phyloP scores from a whole-genome alignment of 23 tunicate genomes.

The Styela plicata region DNA sequence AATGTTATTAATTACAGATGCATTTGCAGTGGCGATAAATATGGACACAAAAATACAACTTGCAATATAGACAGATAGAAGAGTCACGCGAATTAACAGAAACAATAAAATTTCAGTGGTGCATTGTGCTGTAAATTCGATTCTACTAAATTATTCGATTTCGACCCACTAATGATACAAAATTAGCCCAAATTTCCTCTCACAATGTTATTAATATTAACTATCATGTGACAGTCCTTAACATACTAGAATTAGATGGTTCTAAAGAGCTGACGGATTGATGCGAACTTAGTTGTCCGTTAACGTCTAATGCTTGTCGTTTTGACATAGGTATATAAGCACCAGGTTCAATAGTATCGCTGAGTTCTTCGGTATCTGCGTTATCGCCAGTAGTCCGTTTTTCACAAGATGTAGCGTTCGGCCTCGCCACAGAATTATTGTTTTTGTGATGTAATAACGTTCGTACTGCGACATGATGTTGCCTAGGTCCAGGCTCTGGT shows the following conservation, averaged over 20 bases:
- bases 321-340: constrained; percentile 5
- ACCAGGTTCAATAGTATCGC: constrained; percentile 7
- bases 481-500: constrained; percentile 88
- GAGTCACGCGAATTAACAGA: neutral
- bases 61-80: neutral
- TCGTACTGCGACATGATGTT: constrained; percentile 58
- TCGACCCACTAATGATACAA: no score
- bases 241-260: constrained; percentile 6
- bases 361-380: neutral
- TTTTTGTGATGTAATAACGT: constrained; percentile 35
- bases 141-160: no score
- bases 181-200: neutral
- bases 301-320: constrained; percentile 11
- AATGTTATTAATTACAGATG: no score
- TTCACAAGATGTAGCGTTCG: neutral
- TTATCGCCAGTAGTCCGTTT: constrained; percentile 1
- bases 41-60: neutral
- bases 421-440: constrained; percentile 2
- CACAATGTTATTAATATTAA: neutral
- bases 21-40: no score
- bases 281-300: constrained; percentile 7
- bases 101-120: no score
- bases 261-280: neutral
- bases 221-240: constrained; percentile 9
- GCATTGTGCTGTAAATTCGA: neutral